Percentiles rank a stretch among this genome's conserved stretches.
These are phyloP conservation scores for Macaria liturata DNA, from an alignment of 2,888 invertebrate genomes.

Conservation along the genomic window DNA sequence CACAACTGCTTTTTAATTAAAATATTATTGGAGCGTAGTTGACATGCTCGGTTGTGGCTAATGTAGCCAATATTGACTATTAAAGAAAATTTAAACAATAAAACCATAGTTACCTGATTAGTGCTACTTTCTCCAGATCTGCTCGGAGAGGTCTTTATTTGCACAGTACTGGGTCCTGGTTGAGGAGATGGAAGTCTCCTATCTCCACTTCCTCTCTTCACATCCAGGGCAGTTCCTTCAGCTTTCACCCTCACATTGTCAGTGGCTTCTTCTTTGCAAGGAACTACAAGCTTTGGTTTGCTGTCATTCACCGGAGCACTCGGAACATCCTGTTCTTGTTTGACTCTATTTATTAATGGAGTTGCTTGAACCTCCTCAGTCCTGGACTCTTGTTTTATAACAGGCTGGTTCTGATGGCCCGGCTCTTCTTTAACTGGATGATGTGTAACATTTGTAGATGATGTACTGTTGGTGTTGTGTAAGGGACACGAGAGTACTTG, in stretches of 20 bases:
- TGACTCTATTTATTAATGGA: constrained; percentile 13
- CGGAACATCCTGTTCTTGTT: constrained; percentile 10
- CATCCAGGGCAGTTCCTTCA: constrained; percentile 39
- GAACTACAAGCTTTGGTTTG: constrained; percentile 51
- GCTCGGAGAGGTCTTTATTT: constrained; percentile 34
- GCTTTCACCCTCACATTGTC: constrained; percentile 55
- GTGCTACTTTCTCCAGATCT: constrained; percentile 32
- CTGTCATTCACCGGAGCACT: background rate
- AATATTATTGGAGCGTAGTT: too few species aligned
- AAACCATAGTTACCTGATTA: constrained; percentile 44
- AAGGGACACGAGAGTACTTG: constrained; percentile 32
- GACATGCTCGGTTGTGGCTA: too few species aligned
- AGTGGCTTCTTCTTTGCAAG: constrained; percentile 33
- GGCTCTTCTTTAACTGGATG: constrained; percentile 62
- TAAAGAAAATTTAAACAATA: background rate
- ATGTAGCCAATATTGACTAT: too few species aligned
- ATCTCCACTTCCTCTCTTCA: constrained; percentile 50
- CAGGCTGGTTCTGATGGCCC: constrained; percentile 35
- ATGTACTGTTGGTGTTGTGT: constrained; percentile 35
- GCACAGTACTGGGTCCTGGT: constrained; percentile 66
- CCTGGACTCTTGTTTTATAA: constrained; percentile 55
- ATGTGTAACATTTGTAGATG: constrained; percentile 15
- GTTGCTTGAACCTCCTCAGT: constrained; percentile 14
- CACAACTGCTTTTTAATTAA: too few species aligned
- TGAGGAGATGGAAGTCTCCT: constrained; percentile 59